Base-by-base conservation (phyloP, 2,797 vertebrate species). In the Pithecia hirsuta region DNA sequence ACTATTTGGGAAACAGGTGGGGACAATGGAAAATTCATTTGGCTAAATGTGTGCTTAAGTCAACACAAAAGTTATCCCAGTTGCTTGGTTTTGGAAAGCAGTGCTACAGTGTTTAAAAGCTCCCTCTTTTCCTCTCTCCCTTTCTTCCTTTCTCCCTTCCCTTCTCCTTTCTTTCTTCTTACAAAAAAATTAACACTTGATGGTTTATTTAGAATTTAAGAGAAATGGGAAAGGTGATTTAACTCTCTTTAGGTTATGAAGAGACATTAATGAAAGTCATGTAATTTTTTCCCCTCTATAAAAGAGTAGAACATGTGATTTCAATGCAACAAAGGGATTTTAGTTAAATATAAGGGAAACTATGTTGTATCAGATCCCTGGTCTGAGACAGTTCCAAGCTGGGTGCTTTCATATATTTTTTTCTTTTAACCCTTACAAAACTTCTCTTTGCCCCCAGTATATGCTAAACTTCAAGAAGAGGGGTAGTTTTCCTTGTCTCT, bases 1-100 rank as follows among this genome's bases (percentile, higher is more conserved):
- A 93, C 97, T 96, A 64, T 95, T 81, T 97, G 89, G 82, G 92
- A 95, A 98, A 98, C 98, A 98, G 98, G 98, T 99, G 98, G 96
- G 89, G 98, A 97, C 96, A 98, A 92, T 95, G 96, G 96, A 72
- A 97, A 97, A 98, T 97, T 97, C 96, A 92, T 96, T 94, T 92
- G 50, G 80, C 81, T 95, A 75, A 95, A 91, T 44, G 64, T 84
- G 79, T 80, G 41, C 76, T 96, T 82, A 89, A 67, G 70, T 80
- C 83, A 96, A 80, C 81, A 70, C 57, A 90, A 33, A 95, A 75
- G 26, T 50, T 48, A 67, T 50, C 39, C 36, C 89, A 85, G 91
- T 93, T 93, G 91, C 57, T 96, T 78, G 72, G 20, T 72, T 93
- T 82, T 20, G 41, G 67, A 95, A 57, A 64, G 67, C 14, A 83